Base-by-base conservation (phyloP, 1,140 invertebrate genomes). In the Ceratosolen solmsi region DNA sequence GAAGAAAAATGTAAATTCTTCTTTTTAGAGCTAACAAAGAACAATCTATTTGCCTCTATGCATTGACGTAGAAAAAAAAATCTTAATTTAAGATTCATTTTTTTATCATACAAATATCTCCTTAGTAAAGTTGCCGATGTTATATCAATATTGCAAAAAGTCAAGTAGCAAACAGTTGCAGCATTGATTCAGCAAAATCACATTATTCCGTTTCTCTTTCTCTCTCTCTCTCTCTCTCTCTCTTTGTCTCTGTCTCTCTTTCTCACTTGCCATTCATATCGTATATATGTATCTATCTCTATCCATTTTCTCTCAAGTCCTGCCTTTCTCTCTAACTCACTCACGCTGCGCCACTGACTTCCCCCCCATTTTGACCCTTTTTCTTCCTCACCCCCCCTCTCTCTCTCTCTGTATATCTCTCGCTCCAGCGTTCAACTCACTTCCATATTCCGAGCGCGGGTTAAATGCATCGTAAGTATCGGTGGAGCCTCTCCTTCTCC, bases 401-500 rank as follows among this genome's bases (percentile, higher is more conserved):
- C 41, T 72, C 70, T 46, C n/a, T 25, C 41, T 51, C 41, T 70
- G 4, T 20, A 20, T 3, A 7, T 49, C 41, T 13, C n/a, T 30
- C 13, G n/a, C 41, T 72, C 41, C 13, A 11, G 5, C 51, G 54
- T 5, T 70, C 68, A 27, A 1, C 25, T 60, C 5, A 46, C 33
- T 41, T 58, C 38, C 22, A 74, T 27, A 74, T 36, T 74, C 70
- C 46, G 41, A 25, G 41, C n/a, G n/a, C 68, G 68, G 41, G n/a
- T 74, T 56, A 74, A 74, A 11, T 51, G 72, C 49, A 27, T 25
- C 27, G 72, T 73, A 74, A 74, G 72, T 74, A 74, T 74, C 72
- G 27, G 41, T 27, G 60, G 46, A n/a, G 38, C 54, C 49, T 25
- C 77, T 71, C 49, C 65, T 36, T 33, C 41, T 13, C 33, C 76